A percentile compares a stretch with the other conserved stretches of the same genome.
phyloP scores from a whole-genome alignment of 2,113 vertebrate species.

The Edolisoma coerulescens region DNA sequence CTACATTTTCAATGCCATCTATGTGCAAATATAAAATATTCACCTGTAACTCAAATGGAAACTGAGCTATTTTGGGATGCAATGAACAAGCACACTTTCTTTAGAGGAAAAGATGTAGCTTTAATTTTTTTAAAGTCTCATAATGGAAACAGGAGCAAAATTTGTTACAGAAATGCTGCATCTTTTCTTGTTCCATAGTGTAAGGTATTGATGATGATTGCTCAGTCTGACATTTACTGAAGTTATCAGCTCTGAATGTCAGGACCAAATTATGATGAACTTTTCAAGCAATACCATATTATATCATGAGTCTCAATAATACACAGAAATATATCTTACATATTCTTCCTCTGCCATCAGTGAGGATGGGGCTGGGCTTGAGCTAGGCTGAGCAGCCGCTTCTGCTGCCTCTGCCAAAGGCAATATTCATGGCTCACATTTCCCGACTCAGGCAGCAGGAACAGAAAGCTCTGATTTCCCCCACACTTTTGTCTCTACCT shows the following conservation, averaged over 20 bases:
- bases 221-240: neutral
- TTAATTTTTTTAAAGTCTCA: neutral
- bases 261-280: neutral
- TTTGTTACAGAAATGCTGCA: neutral
- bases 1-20: neutral
- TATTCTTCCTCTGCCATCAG: neutral
- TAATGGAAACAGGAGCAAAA: neutral
- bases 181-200: neutral
- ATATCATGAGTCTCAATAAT: neutral
- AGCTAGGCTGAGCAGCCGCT: neutral
- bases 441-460: neutral
- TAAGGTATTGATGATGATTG: neutral
- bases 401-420: neutral
- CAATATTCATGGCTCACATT: neutral
- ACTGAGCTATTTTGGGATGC: neutral
- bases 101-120: neutral
- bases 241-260: neutral
- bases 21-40: neutral
- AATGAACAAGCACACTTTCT: neutral
- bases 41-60: neutral
- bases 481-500: neutral
- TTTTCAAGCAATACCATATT: neutral
- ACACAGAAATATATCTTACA: neutral
- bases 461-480: neutral
- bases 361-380: neutral